Conservation (phyloP, 2,888 invertebrate genomes). For the Oligia latruncula region DNA sequence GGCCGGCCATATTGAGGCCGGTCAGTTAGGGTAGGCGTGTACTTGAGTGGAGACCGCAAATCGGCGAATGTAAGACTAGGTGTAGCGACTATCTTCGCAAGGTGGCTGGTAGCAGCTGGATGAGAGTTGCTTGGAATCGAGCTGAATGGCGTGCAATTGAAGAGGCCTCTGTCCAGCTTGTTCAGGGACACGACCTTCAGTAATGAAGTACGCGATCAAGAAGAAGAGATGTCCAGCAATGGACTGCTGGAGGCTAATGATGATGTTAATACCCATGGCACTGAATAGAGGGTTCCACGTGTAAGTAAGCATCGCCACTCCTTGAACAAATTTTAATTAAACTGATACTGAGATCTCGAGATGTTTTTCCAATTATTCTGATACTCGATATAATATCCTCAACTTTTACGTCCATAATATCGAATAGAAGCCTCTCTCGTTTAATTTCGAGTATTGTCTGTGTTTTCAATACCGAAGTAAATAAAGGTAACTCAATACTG, state of each 20-base stretch:
- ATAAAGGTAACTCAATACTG: constrained; percentile 26
- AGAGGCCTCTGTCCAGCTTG: background rate
- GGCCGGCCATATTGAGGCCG: background rate
- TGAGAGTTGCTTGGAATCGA: background rate
- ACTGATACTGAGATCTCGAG: background rate
- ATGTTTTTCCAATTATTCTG: constrained; percentile 17
- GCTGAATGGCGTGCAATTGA: background rate
- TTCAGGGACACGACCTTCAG: background rate
- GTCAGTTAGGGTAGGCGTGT: background rate
- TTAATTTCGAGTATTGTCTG: constrained; percentile 5
- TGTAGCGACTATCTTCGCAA: background rate
- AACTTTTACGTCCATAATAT: constrained; percentile 12
- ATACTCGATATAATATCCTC: constrained; percentile 15
- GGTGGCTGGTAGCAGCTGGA: background rate
- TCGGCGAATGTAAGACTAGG: background rate
- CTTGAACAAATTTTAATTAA: background rate
- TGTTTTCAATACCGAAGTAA: constrained; percentile 24
- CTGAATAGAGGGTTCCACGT: background rate
- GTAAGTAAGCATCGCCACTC: background rate
- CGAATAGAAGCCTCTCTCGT: constrained; percentile 19
- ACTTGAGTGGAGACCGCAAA: background rate
- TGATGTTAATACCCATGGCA: background rate
- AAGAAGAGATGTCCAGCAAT: background rate
- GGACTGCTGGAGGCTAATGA: background rate
- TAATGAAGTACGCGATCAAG: background rate